phyloP scores from a whole-genome alignment of 1,140 invertebrate species.

The Pteromalus puparum region DNA sequence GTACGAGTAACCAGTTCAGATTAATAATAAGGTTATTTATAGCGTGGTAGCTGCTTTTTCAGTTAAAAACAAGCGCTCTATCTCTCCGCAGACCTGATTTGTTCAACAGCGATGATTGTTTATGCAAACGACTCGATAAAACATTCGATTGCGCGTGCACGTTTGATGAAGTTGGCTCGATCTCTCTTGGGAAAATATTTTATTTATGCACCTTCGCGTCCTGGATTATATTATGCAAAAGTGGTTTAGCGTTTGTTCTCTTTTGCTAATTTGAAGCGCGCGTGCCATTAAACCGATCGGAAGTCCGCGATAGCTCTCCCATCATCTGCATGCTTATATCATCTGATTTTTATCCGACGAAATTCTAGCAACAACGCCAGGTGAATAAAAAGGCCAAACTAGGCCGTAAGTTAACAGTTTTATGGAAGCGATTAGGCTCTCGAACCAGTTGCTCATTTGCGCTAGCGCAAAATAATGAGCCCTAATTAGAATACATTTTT shows the following conservation, averaged over 20 bases:
- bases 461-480: not conserved
- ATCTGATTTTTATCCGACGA: not conserved
- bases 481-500: not conserved
- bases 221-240: too few species aligned
- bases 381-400: not conserved
- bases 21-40: not conserved
- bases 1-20: not conserved
- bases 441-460: not conserved
- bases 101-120: not conserved
- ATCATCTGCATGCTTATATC: not conserved
- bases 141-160: too few species aligned
- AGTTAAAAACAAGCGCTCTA: too few species aligned
- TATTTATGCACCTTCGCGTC: too few species aligned
- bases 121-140: not conserved
- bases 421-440: not conserved
- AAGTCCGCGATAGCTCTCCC: not conserved
- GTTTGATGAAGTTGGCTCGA: too few species aligned
- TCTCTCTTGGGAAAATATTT: too few species aligned
- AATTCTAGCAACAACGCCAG: not conserved
- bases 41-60: not conserved
- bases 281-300: not conserved
- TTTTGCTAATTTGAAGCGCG: not conserved
- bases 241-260: too few species aligned
- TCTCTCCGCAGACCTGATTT: too few species aligned
- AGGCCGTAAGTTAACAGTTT: not conserved